Evolutionary conservation across 2,797 vertebrate genomes (phyloP), one percentile per base, ranked within the genome.

Genomic region (Phataginus tetradactyla): DNA sequence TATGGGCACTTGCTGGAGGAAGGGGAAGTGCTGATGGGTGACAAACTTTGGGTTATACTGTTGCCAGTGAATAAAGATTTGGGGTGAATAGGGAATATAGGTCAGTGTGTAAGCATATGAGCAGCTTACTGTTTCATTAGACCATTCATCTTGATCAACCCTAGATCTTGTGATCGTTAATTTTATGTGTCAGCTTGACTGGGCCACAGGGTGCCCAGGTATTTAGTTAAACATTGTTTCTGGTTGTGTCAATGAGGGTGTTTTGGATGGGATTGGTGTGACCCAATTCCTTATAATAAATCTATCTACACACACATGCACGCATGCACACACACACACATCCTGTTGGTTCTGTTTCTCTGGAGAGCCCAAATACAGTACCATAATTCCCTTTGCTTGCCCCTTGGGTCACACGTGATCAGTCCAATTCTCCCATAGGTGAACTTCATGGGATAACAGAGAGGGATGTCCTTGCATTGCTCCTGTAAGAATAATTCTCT

Each of bases 21-120:
- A 69, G 21, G 57, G 61, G 45, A 95, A 78, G 37, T 91, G 10
- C 23, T 81, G 15, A 61, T 45, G 17, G 29, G 29, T 66, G 37
- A 57, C 7, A 93, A 87, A 21, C 9, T 37, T 72, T 68, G 42
- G 10, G 6, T 55, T 86, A 34, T 78, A 74, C 39, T 86, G n/a
- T 49, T 83, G 15, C 14, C 15, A 94, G 45, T 91, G 21, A 94
- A 87, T 88, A 63, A 92, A 68, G 23, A 88, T 89, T 86, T 74
- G 17, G 18, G 29, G 12, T 45, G 74, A 4, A 86, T 18, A 69
- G 25, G 7, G 9, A 64, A 84, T 91, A 4, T 39, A 88, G 9
- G 15, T 80, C 49, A 89, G 12, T 68, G 10, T 91, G n/a, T 90
- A 39, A 61, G 9, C 25, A 32, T 57, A 2, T 86, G 39, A 57